A percentile compares a stretch with the other conserved stretches of the same genome.
These are phyloP conservation scores for Vicugna pacos DNA, from an alignment of 2,113 vertebrate species.

Conservation along the genomic window DNA sequence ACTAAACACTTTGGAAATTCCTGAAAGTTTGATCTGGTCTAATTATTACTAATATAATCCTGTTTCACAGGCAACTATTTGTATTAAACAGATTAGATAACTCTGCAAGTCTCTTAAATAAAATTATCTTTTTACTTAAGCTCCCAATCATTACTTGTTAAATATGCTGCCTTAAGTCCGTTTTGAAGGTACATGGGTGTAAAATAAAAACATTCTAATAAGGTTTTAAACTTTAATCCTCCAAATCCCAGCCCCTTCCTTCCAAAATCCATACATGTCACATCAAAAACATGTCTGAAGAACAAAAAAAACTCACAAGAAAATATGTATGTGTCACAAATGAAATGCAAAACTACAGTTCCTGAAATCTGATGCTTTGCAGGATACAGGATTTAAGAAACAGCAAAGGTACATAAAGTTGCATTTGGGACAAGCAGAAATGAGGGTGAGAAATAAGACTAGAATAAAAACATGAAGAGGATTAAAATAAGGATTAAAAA, in stretches of 20 bases:
- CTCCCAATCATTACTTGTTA: slow-evolving; percentile 37
- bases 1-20: slow-evolving; percentile 7
- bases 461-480: neutral
- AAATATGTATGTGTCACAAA: slow-evolving; percentile 45
- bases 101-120: slow-evolving; percentile 38
- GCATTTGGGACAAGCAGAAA: neutral
- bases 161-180: slow-evolving; percentile 32
- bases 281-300: slow-evolving; percentile 8
- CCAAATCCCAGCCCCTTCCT: neutral
- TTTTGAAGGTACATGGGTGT: neutral
- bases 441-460: neutral
- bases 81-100: slow-evolving; percentile 17
- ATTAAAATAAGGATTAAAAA: slow-evolving; percentile 46
- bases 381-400: slow-evolving; percentile 15
- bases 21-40: neutral
- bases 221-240: slow-evolving; percentile 50
- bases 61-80: neutral
- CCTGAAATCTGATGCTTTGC: neutral
- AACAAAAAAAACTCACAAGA: neutral
- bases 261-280: neutral
- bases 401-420: neutral
- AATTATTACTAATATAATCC: slow-evolving; percentile 39
- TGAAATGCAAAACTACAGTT: slow-evolving; percentile 50
- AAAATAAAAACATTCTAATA: slow-evolving; percentile 48
- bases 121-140: slow-evolving; percentile 50